Conservation (phyloP, 2,797 vertebrate species). For the Diglossa cyanea region DNA sequence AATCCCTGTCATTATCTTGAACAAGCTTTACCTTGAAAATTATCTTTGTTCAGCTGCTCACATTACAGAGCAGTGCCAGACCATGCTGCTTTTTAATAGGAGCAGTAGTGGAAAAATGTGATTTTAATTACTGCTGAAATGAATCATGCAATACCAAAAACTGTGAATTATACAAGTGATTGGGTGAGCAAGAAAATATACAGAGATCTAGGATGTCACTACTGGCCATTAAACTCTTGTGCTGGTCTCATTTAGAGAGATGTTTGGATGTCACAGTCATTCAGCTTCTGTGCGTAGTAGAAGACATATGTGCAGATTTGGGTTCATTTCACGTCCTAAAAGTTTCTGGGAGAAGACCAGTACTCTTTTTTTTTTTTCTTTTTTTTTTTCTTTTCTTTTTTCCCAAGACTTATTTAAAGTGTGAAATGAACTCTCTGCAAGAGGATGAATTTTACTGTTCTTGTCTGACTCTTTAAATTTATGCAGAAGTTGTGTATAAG, state of each 20-base stretch:
- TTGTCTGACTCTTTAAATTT: background rate
- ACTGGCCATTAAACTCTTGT: background rate
- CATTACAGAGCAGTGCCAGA: background rate
- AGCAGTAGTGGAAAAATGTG: background rate
- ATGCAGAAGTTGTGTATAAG: background rate
- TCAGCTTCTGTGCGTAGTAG: background rate
- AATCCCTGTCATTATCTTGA: background rate
- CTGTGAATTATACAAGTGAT: background rate
- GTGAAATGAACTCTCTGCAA: background rate
- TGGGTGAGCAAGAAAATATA: background rate
- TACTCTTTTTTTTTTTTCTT: background rate
- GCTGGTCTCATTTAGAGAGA: background rate
- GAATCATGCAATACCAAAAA: background rate
- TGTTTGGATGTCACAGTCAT: background rate
- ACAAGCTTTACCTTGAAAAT: background rate
- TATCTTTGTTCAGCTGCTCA: background rate
- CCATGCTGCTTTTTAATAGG: background rate
- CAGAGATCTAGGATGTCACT: background rate
- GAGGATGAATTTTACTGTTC: background rate
- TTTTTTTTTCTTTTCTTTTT: background rate
- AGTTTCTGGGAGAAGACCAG: background rate
- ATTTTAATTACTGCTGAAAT: background rate
- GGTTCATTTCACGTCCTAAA: background rate
- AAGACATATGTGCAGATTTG: background rate
- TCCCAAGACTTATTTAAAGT: background rate